Conservation (phyloP, 2,113 vertebrate genomes). For the Chloropsis hardwickii region DNA sequence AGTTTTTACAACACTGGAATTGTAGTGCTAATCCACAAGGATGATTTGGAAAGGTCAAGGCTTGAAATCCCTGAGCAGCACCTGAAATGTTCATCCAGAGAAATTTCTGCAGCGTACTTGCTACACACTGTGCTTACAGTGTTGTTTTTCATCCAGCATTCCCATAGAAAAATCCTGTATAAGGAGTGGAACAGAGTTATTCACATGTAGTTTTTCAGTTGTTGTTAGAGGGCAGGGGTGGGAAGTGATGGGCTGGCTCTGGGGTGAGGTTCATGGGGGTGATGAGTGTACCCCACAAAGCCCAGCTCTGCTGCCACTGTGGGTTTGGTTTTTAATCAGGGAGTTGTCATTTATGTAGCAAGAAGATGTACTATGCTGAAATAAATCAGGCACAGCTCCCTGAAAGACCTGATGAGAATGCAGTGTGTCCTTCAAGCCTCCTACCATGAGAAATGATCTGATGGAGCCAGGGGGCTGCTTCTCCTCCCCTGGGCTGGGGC, state of each 20-base stretch:
- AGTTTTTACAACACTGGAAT: background rate
- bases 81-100: background rate
- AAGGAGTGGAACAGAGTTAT: background rate
- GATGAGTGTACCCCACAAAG: background rate
- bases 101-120: background rate
- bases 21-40: background rate
- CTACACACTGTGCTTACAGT: background rate
- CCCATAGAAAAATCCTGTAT: background rate
- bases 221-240: background rate
- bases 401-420: background rate
- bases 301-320: background rate
- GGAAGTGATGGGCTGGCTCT: background rate
- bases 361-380: background rate
- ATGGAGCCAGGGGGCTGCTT: background rate
- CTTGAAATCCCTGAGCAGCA: background rate
- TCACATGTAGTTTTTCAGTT: accelerated
- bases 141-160: background rate
- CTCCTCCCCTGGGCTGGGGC: background rate
- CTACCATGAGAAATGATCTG: background rate
- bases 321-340: background rate
- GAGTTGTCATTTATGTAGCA: background rate
- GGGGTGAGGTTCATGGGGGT: background rate
- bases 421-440: background rate
- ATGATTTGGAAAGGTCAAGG: background rate
- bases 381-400: background rate